Evolutionary conservation across 2,797 vertebrate species (phyloP).

Genomic region (Takifugu rubripes): DNA sequence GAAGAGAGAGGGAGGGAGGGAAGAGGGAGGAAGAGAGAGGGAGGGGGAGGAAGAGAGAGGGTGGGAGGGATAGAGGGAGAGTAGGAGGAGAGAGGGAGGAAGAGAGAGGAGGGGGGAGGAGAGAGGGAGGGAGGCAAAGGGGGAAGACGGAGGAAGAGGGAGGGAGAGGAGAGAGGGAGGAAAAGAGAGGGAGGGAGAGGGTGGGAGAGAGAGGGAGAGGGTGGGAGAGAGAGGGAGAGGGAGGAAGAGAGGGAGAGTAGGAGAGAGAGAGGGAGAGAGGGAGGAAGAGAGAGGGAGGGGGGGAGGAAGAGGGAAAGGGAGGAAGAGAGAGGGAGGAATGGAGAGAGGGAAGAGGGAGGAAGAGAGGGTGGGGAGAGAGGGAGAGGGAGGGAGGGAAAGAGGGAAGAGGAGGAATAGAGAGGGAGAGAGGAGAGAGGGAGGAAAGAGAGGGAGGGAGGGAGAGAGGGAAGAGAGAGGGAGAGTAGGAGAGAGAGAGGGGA

Average conservation of each 20-base stretch:
- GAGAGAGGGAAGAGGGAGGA: slow-evolving; percentile 37
- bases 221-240: slow-evolving; percentile 6
- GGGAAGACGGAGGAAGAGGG: slow-evolving; percentile 31
- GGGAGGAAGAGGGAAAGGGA: slow-evolving; percentile 12
- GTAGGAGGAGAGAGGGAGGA: slow-evolving; percentile 46
- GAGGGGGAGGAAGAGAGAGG: background rate
- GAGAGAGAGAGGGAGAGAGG: slow-evolving; percentile 7
- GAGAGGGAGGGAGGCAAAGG: slow-evolving; percentile 39
- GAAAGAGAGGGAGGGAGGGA: no score
- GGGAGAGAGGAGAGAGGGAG: slow-evolving; percentile 20
- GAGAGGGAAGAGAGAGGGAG: background rate
- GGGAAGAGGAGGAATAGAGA: slow-evolving; percentile 21
- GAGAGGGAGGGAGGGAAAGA: slow-evolving; percentile 39
- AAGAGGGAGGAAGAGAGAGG: background rate
- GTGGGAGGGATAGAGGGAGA: slow-evolving; percentile 25
- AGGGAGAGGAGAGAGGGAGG: slow-evolving; percentile 12
- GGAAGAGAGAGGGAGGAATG: slow-evolving; percentile 10
- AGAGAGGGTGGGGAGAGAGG: slow-evolving; percentile 30
- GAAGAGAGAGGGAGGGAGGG: slow-evolving; percentile 1
- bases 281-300: no score
- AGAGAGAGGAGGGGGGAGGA: slow-evolving; percentile 28
- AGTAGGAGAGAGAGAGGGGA: background rate
- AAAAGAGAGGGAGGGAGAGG: background rate
- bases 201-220: background rate
- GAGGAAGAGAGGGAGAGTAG: background rate